phyloP scores from a whole-genome alignment of 2,113 vertebrate species.

The Alosa alosa region DNA sequence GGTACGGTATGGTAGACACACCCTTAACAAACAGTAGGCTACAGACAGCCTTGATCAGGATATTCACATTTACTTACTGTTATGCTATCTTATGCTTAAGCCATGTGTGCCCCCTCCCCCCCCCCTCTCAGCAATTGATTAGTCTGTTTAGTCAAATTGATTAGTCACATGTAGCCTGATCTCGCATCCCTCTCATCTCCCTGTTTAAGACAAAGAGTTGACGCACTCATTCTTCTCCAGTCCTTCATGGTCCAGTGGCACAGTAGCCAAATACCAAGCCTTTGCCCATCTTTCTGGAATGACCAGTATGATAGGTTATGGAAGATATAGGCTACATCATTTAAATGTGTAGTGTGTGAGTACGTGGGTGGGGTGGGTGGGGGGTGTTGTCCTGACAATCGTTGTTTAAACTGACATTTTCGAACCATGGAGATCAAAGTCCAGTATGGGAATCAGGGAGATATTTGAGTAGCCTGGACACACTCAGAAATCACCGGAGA shows the following conservation, averaged over 20 bases:
- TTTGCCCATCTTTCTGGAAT: background rate
- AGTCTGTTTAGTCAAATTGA: too few species aligned
- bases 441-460: background rate
- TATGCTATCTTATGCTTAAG: background rate
- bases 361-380: too few species aligned
- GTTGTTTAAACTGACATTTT: background rate
- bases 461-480: background rate
- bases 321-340: background rate
- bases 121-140: background rate
- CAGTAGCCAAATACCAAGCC: background rate
- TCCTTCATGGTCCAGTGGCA: background rate
- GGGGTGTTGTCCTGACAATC: background rate
- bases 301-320: background rate
- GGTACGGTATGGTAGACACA: conserved; percentile 65
- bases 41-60: conserved; percentile 52
- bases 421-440: background rate
- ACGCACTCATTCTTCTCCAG: background rate
- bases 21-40: conserved; percentile 69
- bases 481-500: background rate
- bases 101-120: background rate
- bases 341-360: background rate
- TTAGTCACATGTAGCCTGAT: too few species aligned
- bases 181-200: too few species aligned
- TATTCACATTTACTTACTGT: conserved; percentile 10
- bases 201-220: background rate